Evolutionary conservation across 2,113 vertebrate genomes (phyloP).

Genomic region (Scophthalmus maximus): DNA sequence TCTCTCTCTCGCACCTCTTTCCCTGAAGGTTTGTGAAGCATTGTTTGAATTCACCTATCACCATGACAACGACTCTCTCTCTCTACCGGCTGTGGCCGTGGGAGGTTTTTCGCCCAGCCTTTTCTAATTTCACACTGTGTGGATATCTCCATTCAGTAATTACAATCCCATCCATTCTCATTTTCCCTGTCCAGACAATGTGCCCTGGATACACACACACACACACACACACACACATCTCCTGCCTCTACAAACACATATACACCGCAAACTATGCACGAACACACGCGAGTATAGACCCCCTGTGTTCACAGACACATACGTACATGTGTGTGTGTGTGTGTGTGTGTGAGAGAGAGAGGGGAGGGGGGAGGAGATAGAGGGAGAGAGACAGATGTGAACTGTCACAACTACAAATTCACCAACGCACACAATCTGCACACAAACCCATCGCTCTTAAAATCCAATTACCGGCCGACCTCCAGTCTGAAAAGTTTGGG

Average conservation of each 20-base stretch:
- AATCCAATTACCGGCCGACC: conserved; percentile 73
- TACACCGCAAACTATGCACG: conserved; percentile 2
- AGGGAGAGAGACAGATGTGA: conserved; percentile 61
- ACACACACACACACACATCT: conserved; percentile 32
- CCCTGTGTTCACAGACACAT: conserved; percentile 28
- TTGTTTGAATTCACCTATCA: conserved; percentile 78
- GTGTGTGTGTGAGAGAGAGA: conserved; percentile 24
- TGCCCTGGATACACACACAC: conserved; percentile 67
- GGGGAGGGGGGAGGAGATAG: conserved; percentile 45
- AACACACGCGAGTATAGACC: conserved; percentile 39
- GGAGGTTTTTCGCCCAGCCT: conserved; percentile 75
- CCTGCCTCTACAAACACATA: conserved; percentile 26
- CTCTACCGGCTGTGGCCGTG: conserved; percentile 70
- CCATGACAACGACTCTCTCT: conserved; percentile 80
- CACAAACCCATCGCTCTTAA: conserved; percentile 52
- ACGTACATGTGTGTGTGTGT: conserved; percentile 10
- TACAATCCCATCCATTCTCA: conserved; percentile 81
- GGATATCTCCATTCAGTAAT: conserved; percentile 83
- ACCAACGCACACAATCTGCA: conserved; percentile 52
- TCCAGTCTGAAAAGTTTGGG: conserved; percentile 50
- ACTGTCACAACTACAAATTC: conserved; percentile 65
- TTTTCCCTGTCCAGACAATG: conserved; percentile 77
- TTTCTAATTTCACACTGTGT: conserved; percentile 85
- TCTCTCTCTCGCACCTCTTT: conserved; percentile 56
- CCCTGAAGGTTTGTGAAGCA: conserved; percentile 71